A percentile compares a stretch with the other conserved stretches of the same genome.
Conservation (phyloP, 1,140 invertebrate genomes). For the Melitaea cinxia region DNA sequence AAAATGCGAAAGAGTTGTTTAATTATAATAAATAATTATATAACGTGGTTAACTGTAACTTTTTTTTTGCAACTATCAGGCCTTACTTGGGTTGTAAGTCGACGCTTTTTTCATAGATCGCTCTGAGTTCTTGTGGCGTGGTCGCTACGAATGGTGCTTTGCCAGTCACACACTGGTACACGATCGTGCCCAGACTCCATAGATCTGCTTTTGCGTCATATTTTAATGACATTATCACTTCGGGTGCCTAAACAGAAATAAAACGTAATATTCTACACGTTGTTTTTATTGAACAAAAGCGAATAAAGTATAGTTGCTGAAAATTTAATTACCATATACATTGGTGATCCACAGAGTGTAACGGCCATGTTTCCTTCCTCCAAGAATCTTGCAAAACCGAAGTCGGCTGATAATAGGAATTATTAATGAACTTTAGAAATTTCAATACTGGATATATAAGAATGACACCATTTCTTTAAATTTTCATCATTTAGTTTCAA, state of each 20-base stretch:
- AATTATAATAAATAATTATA: too few relatives aligned
- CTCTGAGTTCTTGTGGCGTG: constrained; percentile 98
- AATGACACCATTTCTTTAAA: not conserved
- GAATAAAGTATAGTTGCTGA: too few relatives aligned
- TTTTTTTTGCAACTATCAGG: not conserved
- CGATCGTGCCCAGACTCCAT: constrained; percentile 99
- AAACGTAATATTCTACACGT: too few relatives aligned
- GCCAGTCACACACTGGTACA: constrained; percentile 99
- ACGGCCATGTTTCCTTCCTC: constrained; percentile 99
- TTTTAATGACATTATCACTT: constrained; percentile 99
- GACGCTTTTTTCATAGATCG: constrained; percentile 98
- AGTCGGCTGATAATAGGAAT: constrained; percentile 89
- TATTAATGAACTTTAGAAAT: not conserved
- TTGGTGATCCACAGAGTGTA: constrained; percentile 99
- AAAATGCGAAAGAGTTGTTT: too few relatives aligned
- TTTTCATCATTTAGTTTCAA: not conserved
- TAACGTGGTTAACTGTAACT: not conserved
- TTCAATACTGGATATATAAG: too few relatives aligned
- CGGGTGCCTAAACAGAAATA: constrained; percentile 88
- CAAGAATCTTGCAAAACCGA: constrained; percentile 99
- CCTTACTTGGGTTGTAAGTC: constrained; percentile 96
- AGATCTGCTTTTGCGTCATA: constrained; percentile 99
- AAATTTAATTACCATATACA: constrained; percentile 94
- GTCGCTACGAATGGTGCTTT: constrained; percentile 99
- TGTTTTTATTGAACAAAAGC: too few relatives aligned